Percentiles rank a stretch among this genome's conserved stretches.
Evolutionary conservation across 2,888 invertebrate species (phyloP).

Genomic region (Caenorhabditis doughertyi): DNA sequence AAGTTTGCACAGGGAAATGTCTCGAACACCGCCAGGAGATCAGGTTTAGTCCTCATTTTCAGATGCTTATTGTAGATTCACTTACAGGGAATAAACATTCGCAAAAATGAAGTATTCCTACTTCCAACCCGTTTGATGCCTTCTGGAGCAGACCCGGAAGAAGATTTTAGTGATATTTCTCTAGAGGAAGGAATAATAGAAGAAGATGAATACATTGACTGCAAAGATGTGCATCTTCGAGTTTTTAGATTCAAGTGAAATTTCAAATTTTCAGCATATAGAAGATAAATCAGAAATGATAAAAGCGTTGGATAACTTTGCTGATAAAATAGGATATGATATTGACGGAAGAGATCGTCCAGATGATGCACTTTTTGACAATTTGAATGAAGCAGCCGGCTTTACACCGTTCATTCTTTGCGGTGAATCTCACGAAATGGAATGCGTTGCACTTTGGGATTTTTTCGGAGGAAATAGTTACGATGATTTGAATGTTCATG

Average conservation of each 20-base stretch:
- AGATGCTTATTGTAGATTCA: background rate
- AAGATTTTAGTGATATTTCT: conserved; percentile 58
- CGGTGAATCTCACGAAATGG: conserved; percentile 53
- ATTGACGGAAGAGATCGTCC: conserved; percentile 46
- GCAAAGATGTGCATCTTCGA: background rate
- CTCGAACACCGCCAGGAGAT: background rate
- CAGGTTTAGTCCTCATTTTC: no score
- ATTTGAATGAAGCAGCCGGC: conserved; percentile 42
- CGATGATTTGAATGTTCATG: conserved; percentile 66
- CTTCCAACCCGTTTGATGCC: conserved; percentile 47
- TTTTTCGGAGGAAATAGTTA: conserved; percentile 68
- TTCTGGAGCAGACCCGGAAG: conserved; percentile 29
- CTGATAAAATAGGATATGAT: conserved; percentile 42
- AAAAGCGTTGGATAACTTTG: conserved; percentile 7
- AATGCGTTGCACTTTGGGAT: conserved; percentile 70
- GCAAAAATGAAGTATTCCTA: conserved; percentile 45
- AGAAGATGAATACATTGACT: conserved; percentile 2
- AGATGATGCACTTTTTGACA: conserved; percentile 34
- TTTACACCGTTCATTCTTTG: conserved; percentile 46
- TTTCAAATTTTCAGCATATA: background rate
- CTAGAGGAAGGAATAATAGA: conserved; percentile 43
- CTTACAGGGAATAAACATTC: conserved; percentile 35
- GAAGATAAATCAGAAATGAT: background rate
- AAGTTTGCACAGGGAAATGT: background rate
- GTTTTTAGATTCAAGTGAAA: no score